Percentiles rank a stretch among this genome's conserved stretches.
These are phyloP conservation scores for Ceramica pisi DNA, from an alignment of 2,888 invertebrate genomes.

Conservation along the genomic window DNA sequence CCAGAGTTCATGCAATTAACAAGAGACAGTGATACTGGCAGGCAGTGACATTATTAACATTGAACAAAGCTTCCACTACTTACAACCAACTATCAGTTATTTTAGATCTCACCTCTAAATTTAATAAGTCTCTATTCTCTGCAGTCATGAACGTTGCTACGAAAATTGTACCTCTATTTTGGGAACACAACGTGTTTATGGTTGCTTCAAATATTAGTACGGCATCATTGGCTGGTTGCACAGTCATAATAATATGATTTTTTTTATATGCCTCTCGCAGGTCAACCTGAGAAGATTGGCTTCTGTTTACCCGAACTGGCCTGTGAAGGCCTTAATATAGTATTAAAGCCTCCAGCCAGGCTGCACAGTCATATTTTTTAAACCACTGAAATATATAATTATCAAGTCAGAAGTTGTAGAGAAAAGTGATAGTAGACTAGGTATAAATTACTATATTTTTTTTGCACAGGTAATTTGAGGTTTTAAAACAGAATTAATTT, in stretches of 20 bases:
- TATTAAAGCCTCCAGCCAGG: no score
- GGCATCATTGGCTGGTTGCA: neutral
- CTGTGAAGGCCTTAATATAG: no score
- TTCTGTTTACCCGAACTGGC: no score
- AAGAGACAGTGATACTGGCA: neutral
- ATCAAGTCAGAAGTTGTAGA: neutral
- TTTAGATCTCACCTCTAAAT: constrained; percentile 5
- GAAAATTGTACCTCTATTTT: constrained; percentile 13
- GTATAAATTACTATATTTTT: neutral
- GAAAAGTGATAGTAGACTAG: neutral
- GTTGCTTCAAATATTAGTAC: neutral
- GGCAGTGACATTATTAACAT: no score
- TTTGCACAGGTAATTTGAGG: no score
- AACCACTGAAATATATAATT: neutral
- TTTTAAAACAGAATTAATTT: no score
- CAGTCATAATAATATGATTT: no score
- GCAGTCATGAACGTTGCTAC: neutral
- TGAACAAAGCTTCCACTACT: neutral
- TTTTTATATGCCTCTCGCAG: no score
- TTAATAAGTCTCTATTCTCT: neutral
- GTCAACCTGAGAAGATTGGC: no score
- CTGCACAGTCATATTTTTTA: neutral
- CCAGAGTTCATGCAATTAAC: neutral
- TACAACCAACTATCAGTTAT: neutral
- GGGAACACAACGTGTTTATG: neutral